Evolutionary conservation across 1,140 invertebrate genomes (phyloP).

Genomic region (Hyphantria cunea): DNA sequence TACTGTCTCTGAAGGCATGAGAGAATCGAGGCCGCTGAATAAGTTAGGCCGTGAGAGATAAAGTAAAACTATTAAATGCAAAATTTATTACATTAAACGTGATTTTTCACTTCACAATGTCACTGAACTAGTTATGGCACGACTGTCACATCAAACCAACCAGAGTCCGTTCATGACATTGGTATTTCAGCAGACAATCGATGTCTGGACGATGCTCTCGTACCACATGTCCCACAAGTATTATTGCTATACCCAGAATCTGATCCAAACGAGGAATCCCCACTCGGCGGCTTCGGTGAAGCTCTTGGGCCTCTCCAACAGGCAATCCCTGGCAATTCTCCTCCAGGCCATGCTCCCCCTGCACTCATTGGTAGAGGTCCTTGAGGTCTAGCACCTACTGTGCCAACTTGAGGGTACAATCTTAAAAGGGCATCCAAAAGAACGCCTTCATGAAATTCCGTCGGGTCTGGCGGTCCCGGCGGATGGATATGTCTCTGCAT

Average conservation of each 20-base stretch:
- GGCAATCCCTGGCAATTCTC: conserved; percentile 67
- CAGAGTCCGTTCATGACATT: conserved; percentile 52
- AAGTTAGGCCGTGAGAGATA: conserved; percentile 41
- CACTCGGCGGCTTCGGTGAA: conserved; percentile 71
- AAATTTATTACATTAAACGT: conserved; percentile 40
- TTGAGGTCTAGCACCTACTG: conserved; percentile 69
- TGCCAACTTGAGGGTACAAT: conserved; percentile 83
- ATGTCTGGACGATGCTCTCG: conserved; percentile 75
- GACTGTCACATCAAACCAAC: conserved; percentile 33
- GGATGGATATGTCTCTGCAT: conserved; percentile 69
- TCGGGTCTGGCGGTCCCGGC: conserved; percentile 70
- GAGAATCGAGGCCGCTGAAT: conserved; percentile 36
- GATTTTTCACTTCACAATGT: conserved; percentile 32
- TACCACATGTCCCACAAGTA: conserved; percentile 82
- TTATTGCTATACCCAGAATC: conserved; percentile 84
- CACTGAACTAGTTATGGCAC: conserved; percentile 38
- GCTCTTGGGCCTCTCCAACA: conserved; percentile 76
- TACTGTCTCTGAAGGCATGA: conserved; percentile 36
- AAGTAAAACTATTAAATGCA: conserved; percentile 45
- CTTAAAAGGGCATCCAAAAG: conserved; percentile 82
- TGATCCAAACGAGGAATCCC: conserved; percentile 81
- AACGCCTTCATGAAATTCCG: conserved; percentile 82
- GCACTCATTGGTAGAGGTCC: conserved; percentile 61
- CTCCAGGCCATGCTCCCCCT: conserved; percentile 70
- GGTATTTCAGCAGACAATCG: conserved; percentile 60